phyloP scores from a whole-genome alignment of 1,140 invertebrate genomes.

The Macrosteles quadrilineatus region DNA sequence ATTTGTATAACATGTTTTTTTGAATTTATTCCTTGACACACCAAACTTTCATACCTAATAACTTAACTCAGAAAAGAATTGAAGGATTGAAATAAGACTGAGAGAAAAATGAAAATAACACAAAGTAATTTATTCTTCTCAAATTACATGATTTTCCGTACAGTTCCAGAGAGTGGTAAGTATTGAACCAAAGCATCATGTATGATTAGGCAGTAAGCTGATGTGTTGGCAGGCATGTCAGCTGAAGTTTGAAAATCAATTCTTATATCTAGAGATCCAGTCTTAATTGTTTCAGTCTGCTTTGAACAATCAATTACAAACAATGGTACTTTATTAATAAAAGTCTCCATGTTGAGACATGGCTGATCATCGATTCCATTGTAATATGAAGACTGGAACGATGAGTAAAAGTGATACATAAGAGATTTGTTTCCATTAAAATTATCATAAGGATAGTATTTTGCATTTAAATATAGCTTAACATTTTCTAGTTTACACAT shows the following conservation, averaged over 20 bases:
- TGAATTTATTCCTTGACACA: neutral
- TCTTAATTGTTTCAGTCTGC: constrained; percentile 22
- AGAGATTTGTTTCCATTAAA: constrained; percentile 11
- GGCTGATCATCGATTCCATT: neutral
- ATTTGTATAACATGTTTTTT: neutral
- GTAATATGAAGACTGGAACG: constrained; percentile 24
- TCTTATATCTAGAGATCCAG: constrained; percentile 6
- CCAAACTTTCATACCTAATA: neutral
- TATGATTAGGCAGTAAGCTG: constrained; percentile 32
- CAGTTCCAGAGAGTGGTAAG: neutral
- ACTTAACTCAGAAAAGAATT: too few species aligned
- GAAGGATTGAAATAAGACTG: too few species aligned
- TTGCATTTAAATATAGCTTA: constrained; percentile 36
- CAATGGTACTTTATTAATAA: neutral
- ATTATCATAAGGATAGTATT: constrained; percentile 35
- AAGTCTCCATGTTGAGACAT: neutral
- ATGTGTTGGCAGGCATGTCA: constrained; percentile 47
- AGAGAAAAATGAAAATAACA: too few species aligned
- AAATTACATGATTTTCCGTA: constrained; percentile 6
- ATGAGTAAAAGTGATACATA: constrained; percentile 3
- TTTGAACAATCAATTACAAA: constrained; percentile 20
- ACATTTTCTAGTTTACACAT: constrained; percentile 34
- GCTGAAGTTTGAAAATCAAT: constrained; percentile 17
- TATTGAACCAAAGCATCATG: neutral
- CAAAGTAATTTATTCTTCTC: too few species aligned